phyloP scores from a whole-genome alignment of 2,113 vertebrate genomes.

The Myxocyprinus asiaticus region DNA sequence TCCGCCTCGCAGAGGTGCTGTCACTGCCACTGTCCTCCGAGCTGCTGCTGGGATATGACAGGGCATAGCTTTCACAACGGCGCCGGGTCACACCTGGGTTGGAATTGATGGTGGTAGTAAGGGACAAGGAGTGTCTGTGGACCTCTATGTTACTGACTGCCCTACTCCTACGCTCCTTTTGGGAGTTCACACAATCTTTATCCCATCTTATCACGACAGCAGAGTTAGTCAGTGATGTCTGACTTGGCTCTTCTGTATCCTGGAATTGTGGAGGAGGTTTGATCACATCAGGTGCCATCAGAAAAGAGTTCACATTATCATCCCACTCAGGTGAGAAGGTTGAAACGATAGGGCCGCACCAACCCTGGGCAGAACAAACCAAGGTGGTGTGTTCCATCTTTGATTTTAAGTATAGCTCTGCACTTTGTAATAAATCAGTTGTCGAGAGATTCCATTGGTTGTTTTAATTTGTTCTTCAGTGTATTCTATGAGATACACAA shows the following conservation, averaged over 20 bases:
- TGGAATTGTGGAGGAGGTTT: constrained; percentile 53
- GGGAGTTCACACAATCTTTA: constrained; percentile 4
- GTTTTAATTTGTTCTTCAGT: not conserved
- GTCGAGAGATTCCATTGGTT: constrained; percentile 54
- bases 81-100: constrained; percentile 56
- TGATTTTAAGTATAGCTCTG: not conserved
- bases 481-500: constrained; percentile 25
- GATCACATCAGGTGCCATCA: constrained; percentile 53
- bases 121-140: constrained; percentile 61
- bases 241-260: constrained; percentile 42
- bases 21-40: constrained; percentile 81
- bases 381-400: constrained; percentile 67
- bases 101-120: constrained; percentile 73
- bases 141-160: constrained; percentile 48
- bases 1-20: constrained; percentile 73
- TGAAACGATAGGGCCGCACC: constrained; percentile 76
- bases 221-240: not conserved
- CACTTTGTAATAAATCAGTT: not conserved
- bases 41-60: constrained; percentile 79
- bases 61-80: constrained; percentile 70
- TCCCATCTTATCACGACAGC: constrained; percentile 24
- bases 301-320: constrained; percentile 49
- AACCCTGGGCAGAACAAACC: constrained; percentile 68
- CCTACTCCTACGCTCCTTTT: constrained; percentile 44
- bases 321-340: constrained; percentile 63